phyloP scores from a whole-genome alignment of 2,113 vertebrate genomes.

The Myiozetetes cayanensis region DNA sequence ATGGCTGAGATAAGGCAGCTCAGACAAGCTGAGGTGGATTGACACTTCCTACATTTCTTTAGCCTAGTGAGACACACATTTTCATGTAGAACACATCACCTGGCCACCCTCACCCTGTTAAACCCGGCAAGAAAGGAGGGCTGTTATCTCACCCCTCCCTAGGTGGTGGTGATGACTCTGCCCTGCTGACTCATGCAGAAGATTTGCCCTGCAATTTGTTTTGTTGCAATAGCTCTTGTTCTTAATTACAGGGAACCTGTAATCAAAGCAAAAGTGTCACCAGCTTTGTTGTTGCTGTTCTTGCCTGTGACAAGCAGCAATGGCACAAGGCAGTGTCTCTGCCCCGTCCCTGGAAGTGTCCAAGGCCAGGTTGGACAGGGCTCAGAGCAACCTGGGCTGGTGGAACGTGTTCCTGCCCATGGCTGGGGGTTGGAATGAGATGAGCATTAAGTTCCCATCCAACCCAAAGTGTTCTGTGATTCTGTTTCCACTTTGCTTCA shows the following conservation, averaged over 20 bases:
- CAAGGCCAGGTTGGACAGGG: background rate
- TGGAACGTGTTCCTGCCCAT: background rate
- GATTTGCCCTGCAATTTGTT: background rate
- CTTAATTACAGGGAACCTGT: background rate
- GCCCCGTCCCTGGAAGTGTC: too few species aligned
- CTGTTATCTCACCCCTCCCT: background rate
- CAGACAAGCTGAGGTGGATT: background rate
- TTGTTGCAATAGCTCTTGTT: background rate
- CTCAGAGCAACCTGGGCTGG: background rate
- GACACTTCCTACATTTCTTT: background rate
- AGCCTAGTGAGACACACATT: background rate
- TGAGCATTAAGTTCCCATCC: background rate
- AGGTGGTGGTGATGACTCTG: rapidly evolving
- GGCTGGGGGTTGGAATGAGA: background rate
- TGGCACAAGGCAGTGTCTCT: background rate
- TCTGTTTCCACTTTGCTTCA: background rate
- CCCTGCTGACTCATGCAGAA: background rate
- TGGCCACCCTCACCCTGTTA: background rate
- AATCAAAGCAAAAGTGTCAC: background rate
- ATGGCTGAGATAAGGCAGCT: background rate
- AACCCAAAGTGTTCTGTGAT: background rate
- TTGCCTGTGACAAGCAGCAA: background rate
- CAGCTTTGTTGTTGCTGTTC: background rate
- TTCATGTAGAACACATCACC: background rate
- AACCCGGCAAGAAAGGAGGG: background rate